These are phyloP conservation scores for Lepidonotus clava DNA, from an alignment of 2,888 invertebrate genomes.

Conservation along the genomic window DNA sequence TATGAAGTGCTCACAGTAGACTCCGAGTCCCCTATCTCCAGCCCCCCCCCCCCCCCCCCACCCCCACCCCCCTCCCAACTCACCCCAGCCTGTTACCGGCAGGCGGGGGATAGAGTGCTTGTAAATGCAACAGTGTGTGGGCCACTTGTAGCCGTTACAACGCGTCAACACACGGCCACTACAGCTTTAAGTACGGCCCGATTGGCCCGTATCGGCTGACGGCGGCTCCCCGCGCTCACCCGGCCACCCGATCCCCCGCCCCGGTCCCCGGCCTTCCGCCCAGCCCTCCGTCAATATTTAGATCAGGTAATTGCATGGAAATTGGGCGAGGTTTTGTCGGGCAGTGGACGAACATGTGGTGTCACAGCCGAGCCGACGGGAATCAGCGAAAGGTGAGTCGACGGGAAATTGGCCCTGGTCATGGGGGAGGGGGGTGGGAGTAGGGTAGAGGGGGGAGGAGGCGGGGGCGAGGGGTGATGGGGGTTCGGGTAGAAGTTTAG, in stretches of 20 bases:
- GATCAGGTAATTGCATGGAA: slow-evolving; percentile 48
- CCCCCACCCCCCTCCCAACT: not conserved
- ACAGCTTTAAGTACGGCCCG: slow-evolving; percentile 26
- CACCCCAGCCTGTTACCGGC: not conserved
- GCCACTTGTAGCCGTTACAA: slow-evolving; percentile 22
- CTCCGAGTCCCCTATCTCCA: not conserved
- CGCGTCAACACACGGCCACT: not conserved
- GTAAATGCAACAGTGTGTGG: slow-evolving; percentile 40
- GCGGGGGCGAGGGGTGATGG: not conserved
- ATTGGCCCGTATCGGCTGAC: slow-evolving; percentile 11
- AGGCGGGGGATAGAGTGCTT: not conserved
- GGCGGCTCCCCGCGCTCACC: not conserved
- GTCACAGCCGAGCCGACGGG: not conserved
- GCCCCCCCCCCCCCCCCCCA: not conserved
- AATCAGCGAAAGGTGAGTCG: slow-evolving; percentile 22
- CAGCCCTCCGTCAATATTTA: slow-evolving; percentile 31
- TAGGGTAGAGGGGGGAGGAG: no score
- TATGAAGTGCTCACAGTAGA: no score
- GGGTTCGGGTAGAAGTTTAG: not conserved
- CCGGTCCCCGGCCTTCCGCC: not conserved
- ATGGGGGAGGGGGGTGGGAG: not conserved
- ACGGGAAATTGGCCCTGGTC: slow-evolving; percentile 34
- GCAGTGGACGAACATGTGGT: not conserved
- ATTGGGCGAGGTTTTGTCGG: slow-evolving; percentile 21
- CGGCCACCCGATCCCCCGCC: not conserved